phyloP scores from a whole-genome alignment of 2,113 vertebrate genomes.

The human (Homo sapiens) region GRCh38 chr12:93930501-93931000 shows the following conservation, averaged over 20 bases:
- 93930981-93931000: neutral
- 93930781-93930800: neutral
- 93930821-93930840: conserved; percentile 33
- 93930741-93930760: neutral
- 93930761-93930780: neutral
- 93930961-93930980: conserved; percentile 35
- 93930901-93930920: conserved; percentile 36
- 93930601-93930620: conserved; percentile 27
- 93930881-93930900: conserved; percentile 57
- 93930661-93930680: neutral
- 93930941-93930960: conserved; percentile 63
- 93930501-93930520: neutral
- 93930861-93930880: conserved; percentile 40
- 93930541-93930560: neutral
- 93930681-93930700: neutral
- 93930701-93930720: neutral
- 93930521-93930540: neutral
- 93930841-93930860: conserved; percentile 34
- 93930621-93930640: neutral
- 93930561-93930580: neutral
- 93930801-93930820: conserved; percentile 54
- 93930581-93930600: neutral
- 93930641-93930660: conserved; percentile 4
- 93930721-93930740: neutral
- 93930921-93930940: conserved; percentile 57